Percentiles rank a stretch among this genome's conserved stretches.
Evolutionary conservation across 2,797 vertebrate species (phyloP).

Genomic region (Sitta carolinensis): DNA sequence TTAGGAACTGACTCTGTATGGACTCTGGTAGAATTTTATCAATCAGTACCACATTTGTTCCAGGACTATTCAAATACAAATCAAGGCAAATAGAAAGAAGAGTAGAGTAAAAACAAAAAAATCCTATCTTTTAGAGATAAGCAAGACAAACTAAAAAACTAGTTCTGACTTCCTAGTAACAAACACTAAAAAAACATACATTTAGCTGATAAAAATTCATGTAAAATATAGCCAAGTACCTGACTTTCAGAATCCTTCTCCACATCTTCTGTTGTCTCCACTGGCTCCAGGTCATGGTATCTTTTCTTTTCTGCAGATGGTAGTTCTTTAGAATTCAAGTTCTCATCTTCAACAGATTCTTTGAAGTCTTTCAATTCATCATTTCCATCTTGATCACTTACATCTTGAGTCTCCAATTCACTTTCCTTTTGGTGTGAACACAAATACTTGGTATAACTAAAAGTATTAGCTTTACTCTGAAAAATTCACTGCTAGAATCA

Average conservation of each 20-base stretch:
- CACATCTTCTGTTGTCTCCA: slow-evolving; percentile 70
- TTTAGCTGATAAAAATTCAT: background rate
- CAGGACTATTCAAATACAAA: background rate
- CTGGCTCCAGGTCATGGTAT: slow-evolving; percentile 55
- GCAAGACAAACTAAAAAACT: background rate
- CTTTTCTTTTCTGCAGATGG: slow-evolving; percentile 69
- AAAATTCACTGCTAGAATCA: background rate
- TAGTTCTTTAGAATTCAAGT: slow-evolving; percentile 71
- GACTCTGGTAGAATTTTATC: background rate
- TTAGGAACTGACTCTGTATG: background rate
- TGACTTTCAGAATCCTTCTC: slow-evolving; percentile 78
- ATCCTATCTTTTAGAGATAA: background rate
- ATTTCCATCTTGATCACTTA: slow-evolving; percentile 80
- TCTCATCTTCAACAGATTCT: slow-evolving; percentile 77
- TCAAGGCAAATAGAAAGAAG: background rate
- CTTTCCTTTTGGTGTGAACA: slow-evolving; percentile 78
- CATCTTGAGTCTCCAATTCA: slow-evolving; percentile 80
- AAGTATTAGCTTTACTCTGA: background rate
- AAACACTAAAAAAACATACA: background rate
- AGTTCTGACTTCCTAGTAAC: background rate
- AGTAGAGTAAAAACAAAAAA: background rate
- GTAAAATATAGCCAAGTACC: slow-evolving; percentile 64
- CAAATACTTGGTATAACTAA: slow-evolving; percentile 52
- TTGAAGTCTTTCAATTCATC: slow-evolving; percentile 79
- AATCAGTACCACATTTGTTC: background rate